Percentiles rank a stretch among this genome's conserved stretches.
These are phyloP conservation scores for Hiodon tergisus DNA, from an alignment of 2,113 vertebrate species.

Conservation along the genomic window DNA sequence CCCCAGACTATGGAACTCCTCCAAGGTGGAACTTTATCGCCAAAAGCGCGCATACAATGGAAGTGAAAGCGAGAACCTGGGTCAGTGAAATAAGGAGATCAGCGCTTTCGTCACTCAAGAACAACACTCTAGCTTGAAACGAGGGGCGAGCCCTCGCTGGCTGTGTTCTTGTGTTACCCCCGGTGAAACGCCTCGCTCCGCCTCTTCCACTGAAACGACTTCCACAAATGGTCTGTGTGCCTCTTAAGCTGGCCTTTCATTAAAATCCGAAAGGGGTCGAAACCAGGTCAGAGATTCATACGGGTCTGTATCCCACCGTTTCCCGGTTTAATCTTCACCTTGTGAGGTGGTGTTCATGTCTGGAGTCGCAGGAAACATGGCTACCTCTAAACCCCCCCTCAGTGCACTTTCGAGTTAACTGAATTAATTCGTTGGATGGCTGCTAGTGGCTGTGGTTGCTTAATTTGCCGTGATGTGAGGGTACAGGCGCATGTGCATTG, in stretches of 20 bases:
- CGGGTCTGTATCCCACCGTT: neutral
- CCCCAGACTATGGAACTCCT: neutral
- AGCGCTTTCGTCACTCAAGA: neutral
- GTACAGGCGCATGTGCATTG: too few relatives aligned
- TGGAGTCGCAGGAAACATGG: neutral
- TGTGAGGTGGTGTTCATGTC: neutral
- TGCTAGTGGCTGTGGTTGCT: too few relatives aligned
- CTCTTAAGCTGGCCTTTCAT: neutral
- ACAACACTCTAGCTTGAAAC: neutral
- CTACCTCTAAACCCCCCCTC: neutral
- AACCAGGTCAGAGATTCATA: conserved; percentile 5
- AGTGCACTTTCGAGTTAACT: too few relatives aligned
- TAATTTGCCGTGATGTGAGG: too few relatives aligned
- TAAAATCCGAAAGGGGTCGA: neutral
- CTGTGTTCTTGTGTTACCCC: too few relatives aligned
- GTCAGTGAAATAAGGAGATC: conserved; percentile 16
- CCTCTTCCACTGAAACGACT: neutral
- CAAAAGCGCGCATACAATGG: neutral
- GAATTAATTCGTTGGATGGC: too few relatives aligned
- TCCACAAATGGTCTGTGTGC: neutral
- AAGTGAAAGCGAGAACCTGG: neutral
- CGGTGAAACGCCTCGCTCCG: too few relatives aligned
- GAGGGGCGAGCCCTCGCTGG: too few relatives aligned
- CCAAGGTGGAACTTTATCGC: neutral
- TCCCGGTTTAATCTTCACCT: too few relatives aligned